Conservation (phyloP, 2,888 invertebrate species). For the Leptodirus hochenwartii region DNA sequence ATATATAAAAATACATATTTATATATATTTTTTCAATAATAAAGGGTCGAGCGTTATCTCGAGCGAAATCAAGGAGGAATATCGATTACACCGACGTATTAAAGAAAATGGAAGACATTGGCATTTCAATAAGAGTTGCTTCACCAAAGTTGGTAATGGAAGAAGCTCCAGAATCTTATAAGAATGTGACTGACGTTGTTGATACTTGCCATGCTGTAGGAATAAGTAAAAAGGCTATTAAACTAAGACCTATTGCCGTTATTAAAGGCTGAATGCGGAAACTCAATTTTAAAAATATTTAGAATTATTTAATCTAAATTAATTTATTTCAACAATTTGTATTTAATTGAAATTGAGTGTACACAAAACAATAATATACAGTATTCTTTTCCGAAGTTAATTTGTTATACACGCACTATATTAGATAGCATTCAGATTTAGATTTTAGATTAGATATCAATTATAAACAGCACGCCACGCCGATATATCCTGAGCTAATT, state of each 20-base stretch:
- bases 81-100: conserved; percentile 87
- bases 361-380: too few relatives aligned
- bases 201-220: conserved; percentile 96
- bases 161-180: conserved; percentile 98
- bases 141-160: conserved; percentile 99
- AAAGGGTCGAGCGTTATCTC: conserved; percentile 87
- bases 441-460: too few relatives aligned
- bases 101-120: conserved; percentile 59
- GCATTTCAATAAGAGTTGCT: conserved; percentile 91
- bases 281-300: conserved; percentile 12
- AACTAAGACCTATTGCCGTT: conserved; percentile 92
- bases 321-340: conserved; percentile 2
- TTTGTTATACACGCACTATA: too few relatives aligned
- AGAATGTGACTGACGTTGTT: conserved; percentile 98
- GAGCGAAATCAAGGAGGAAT: conserved; percentile 93
- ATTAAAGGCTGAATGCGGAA: conserved; percentile 60
- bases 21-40: conserved; percentile 15
- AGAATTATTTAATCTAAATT: conserved; percentile 14
- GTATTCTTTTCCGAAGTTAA: too few relatives aligned
- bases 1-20: too few relatives aligned
- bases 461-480: too few relatives aligned
- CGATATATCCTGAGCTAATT: too few relatives aligned
- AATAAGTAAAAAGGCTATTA: conserved; percentile 91
- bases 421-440: too few relatives aligned
- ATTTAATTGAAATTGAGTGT: too few relatives aligned